A percentile compares a stretch with the other conserved stretches of the same genome.
Evolutionary conservation across 53 echinoderm and acorn worm species (phyloP).

Genomic region (Mesocentrotus franciscanus): DNA sequence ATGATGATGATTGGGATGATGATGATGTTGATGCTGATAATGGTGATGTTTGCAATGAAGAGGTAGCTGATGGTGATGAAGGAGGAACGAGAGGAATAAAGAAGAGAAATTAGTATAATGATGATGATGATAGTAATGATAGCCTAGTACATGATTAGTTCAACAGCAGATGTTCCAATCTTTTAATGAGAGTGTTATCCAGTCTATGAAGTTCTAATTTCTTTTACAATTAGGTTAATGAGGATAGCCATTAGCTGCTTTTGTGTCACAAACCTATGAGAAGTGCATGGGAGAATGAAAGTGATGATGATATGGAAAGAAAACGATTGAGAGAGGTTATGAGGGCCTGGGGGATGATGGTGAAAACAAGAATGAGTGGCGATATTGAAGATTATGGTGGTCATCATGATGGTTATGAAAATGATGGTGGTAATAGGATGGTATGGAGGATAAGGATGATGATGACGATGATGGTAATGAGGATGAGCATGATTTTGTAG

Average conservation of each 20-base stretch:
- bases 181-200: too few species aligned
- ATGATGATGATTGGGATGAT: neutral
- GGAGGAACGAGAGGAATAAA: neutral
- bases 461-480: neutral
- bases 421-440: neutral
- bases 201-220: too few species aligned
- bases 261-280: neutral
- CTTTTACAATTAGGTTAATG: too few species aligned
- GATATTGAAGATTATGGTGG: neutral
- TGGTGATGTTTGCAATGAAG: neutral
- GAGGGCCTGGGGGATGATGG: neutral
- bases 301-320: neutral
- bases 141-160: too few species aligned
- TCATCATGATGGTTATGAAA: neutral
- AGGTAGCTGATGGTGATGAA: neutral
- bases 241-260: too few species aligned
- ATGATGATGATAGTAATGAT: neutral
- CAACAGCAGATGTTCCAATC: too few species aligned
- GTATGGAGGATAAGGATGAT: neutral
- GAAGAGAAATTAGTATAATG: neutral
- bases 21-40: neutral
- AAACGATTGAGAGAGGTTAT: neutral
- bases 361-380: neutral
- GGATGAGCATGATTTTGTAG: neutral
- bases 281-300: neutral